Percentiles rank a stretch among this genome's conserved stretches.
Evolutionary conservation across 2,797 vertebrate genomes (phyloP).

Genomic region (Ctenopoma multispine): DNA sequence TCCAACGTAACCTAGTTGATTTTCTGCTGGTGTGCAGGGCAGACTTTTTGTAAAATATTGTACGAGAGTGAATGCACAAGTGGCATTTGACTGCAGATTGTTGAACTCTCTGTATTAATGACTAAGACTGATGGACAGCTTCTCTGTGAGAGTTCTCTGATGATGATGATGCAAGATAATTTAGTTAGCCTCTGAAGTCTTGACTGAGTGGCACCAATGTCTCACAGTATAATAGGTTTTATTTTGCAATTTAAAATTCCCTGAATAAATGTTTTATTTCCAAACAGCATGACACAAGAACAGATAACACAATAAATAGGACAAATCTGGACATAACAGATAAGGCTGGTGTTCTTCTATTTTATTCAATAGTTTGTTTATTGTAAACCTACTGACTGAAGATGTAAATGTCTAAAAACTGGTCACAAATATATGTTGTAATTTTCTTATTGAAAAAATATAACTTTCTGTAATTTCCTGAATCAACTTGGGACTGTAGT

Average conservation of each 20-base stretch:
- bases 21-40: slow-evolving; percentile 3
- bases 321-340: too few relatives aligned
- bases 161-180: slow-evolving; percentile 8
- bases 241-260: background rate
- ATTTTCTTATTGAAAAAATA: too few relatives aligned
- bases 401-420: too few relatives aligned
- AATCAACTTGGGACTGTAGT: too few relatives aligned
- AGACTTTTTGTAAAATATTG: slow-evolving; percentile 23
- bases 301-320: too few relatives aligned
- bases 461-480: too few relatives aligned
- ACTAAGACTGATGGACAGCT: slow-evolving; percentile 15
- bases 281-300: too few relatives aligned
- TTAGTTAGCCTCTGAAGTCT: slow-evolving; percentile 6
- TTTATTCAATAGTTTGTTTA: too few relatives aligned
- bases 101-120: slow-evolving; percentile 23
- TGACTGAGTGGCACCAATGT: background rate
- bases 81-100: slow-evolving; percentile 26
- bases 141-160: slow-evolving; percentile 6
- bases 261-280: too few relatives aligned
- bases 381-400: too few relatives aligned
- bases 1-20: slow-evolving; percentile 19
- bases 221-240: background rate
- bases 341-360: too few relatives aligned
- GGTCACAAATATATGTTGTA: too few relatives aligned
- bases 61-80: slow-evolving; percentile 18